A percentile compares a stretch with the other conserved stretches of the same genome.
Evolutionary conservation across 2,113 vertebrate species (phyloP).

Genomic region (Ceyx cyanopectus): DNA sequence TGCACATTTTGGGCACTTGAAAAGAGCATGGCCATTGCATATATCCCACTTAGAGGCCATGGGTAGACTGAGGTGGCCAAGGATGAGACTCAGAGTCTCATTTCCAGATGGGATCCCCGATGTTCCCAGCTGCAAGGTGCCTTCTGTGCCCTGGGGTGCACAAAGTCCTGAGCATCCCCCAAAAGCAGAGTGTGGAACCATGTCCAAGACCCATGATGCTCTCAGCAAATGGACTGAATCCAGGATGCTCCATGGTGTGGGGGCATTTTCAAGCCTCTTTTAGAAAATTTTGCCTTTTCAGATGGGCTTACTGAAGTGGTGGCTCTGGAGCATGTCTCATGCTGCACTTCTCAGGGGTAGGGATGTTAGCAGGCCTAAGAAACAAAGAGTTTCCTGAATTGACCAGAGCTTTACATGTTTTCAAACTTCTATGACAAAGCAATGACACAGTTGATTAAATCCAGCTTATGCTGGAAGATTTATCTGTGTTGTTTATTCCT

Average conservation of each 20-base stretch:
- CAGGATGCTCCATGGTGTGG: neutral
- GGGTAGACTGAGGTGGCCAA: neutral
- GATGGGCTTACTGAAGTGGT: neutral
- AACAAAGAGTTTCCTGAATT: neutral
- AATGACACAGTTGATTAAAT: conserved; percentile 7
- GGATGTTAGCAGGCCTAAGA: neutral
- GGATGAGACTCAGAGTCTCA: neutral
- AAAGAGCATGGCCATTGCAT: neutral
- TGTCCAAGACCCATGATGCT: fast-evolving
- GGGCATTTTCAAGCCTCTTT: neutral
- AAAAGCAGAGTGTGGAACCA: neutral
- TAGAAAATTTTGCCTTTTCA: neutral
- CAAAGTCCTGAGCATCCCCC: neutral
- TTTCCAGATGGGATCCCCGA: neutral
- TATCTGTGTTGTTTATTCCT: neutral
- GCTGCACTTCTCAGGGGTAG: neutral
- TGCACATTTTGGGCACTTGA: neutral
- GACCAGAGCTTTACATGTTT: conserved; percentile 9
- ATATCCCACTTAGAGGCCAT: neutral
- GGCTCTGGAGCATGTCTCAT: neutral
- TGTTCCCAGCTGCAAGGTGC: neutral
- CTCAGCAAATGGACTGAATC: neutral
- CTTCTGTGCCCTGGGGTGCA: neutral
- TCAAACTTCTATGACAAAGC: neutral
- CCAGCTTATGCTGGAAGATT: neutral